phyloP scores from a whole-genome alignment of 1,140 invertebrate genomes.

The Pantala flavescens region DNA sequence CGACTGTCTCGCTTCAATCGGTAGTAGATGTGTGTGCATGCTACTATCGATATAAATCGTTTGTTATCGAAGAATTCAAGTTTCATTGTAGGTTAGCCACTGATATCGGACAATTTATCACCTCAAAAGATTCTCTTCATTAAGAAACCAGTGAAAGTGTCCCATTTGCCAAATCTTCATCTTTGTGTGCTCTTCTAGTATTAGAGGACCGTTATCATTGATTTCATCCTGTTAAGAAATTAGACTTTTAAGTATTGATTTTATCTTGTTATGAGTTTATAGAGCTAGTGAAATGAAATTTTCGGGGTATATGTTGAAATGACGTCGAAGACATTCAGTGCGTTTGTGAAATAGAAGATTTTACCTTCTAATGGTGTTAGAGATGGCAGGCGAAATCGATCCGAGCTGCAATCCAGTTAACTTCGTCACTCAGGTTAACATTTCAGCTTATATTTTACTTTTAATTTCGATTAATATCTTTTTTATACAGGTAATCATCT shows the following conservation, averaged over 20 bases:
- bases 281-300: neutral
- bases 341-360: neutral
- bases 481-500: no score
- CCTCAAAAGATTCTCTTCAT: neutral
- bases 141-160: neutral
- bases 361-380: neutral
- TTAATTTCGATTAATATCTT: no score
- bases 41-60: neutral
- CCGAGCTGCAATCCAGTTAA: neutral
- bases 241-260: neutral
- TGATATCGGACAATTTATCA: neutral
- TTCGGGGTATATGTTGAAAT: neutral
- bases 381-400: neutral
- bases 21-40: no score
- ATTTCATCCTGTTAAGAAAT: neutral
- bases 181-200: neutral
- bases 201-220: neutral
- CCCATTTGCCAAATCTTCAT: neutral
- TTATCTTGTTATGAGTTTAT: neutral
- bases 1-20: no score
- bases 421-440: neutral
- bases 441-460: no score
- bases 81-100: neutral
- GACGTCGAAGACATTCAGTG: neutral
- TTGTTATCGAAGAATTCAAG: neutral